Base-by-base conservation (phyloP, 2,113 vertebrate species). In the Numenius arquata region DNA sequence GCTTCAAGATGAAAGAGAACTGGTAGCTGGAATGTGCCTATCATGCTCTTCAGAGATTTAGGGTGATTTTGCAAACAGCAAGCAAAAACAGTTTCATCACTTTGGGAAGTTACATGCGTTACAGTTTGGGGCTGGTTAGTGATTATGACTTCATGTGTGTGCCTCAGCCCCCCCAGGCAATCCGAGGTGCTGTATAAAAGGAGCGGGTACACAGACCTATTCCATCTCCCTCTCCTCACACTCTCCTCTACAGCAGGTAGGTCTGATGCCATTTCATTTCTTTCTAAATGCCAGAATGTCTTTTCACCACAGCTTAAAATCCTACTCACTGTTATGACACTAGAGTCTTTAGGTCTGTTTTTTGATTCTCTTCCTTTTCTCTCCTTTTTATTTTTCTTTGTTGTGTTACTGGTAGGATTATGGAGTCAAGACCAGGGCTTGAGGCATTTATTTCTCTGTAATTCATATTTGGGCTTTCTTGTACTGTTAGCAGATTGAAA, bases 41-140 rank as follows among this genome's bases (percentile, higher is more conserved):
- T 53, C 13, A 12, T n/a, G 95, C 91, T 80, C 3, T 59, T 34
- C 41, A 25, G 58, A 91, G 92, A 48, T 95, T 94, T 78, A 32
- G 70, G 90, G 34, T 34, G 95, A 58, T 94, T 96, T 91, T 78
- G 91, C 95, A 95, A 96, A 84, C 75, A 45, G 77, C 85, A 56
- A 86, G 45, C 15, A 0, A 29, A 65, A 30, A 22, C 6, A 20
- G 34, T 96, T 96, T 91, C 96, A 6, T 95, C 96, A 97, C 63
- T 88, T 16, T 32, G 45, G 75, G 62, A 61, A 61, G 78, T 65
- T 63, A 9, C 14, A 16, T 6, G 36, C 8, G 8, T 43, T 63
- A 74, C 27, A 10, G 9, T 65, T 81, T 68, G 3, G 74, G 78
- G 71, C 79, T 85, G 78, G 7, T 74, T 43, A 17, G 59, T 18